A percentile compares a stretch with the other conserved stretches of the same genome.
Evolutionary conservation across 2,888 invertebrate genomes (phyloP).

Genomic region (Odontothrips loti): DNA sequence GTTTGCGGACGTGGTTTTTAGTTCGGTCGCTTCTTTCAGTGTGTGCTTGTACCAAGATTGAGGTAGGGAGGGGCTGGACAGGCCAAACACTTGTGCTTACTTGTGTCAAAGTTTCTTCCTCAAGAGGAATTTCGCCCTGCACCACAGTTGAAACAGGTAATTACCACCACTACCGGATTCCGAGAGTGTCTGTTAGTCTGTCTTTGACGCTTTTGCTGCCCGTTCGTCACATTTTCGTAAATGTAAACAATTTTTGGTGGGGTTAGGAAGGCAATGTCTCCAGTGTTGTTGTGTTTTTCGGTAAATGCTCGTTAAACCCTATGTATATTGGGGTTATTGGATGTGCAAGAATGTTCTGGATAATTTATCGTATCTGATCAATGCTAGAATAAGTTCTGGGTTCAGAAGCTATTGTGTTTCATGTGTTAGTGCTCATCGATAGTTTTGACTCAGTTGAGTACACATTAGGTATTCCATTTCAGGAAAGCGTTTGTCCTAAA

Average conservation of each 20-base stretch:
- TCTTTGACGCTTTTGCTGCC: too few relatives aligned
- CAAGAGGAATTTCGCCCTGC: background rate
- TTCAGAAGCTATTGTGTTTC: too few relatives aligned
- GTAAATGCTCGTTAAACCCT: background rate
- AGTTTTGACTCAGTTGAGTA: too few relatives aligned
- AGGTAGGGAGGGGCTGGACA: background rate
- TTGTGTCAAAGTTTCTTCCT: background rate
- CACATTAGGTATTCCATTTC: too few relatives aligned
- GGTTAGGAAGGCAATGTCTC: background rate
- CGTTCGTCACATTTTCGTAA: too few relatives aligned
- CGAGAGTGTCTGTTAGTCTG: background rate
- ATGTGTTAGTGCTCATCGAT: too few relatives aligned
- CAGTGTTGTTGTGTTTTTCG: too few relatives aligned
- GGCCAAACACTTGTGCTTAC: background rate
- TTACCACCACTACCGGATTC: background rate
- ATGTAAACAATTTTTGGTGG: slow-evolving; percentile 13
- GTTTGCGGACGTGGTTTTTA: background rate
- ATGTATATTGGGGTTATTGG: background rate
- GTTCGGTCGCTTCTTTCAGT: too few relatives aligned
- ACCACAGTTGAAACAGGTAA: background rate
- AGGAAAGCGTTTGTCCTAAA: too few relatives aligned
- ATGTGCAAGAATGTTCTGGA: too few relatives aligned
- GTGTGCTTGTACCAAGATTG: background rate
- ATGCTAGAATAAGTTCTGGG: too few relatives aligned
- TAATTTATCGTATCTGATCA: too few relatives aligned